Base-by-base conservation (phyloP, 2,888 invertebrate genomes). In the Fragum sueziense region DNA sequence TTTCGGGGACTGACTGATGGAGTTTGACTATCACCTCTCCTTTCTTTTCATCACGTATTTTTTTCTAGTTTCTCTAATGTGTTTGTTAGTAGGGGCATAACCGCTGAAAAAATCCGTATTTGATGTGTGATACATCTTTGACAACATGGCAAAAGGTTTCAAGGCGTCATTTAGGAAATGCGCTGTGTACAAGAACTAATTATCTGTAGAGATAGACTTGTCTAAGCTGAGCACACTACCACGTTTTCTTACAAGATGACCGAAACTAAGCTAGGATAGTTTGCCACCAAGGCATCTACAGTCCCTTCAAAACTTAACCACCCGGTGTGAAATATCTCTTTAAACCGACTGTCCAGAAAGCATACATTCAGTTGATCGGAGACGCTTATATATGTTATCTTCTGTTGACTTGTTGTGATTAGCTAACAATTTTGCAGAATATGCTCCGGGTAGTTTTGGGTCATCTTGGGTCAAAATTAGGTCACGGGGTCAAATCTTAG, bases 101-200 rank as follows among this genome's bases (percentile, higher is more conserved):
- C 80, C 62, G 80, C 82, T 9, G 76, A 61, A 69, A 77, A 86
- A 47, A 80, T 73, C n/a, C 80, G 27, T n/a, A 47, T 82, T 74
- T 22, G 73, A 68, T 65, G 65, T 77, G 52, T 84, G 80, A 57
- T 73, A 84, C 17, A 59, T 51, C 31, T 79, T 86, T 17, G 77
- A 80, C 47, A 86, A 47, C 22, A 75, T 74, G 51, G 80, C 54
- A 54, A 81, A 70, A 20, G 76, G 84, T 52, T 78, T 62, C 2
- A 84, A 61, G 41, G 74, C 74, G 77, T 86, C 79, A 27, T 74
- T 70, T 25, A 86, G 65, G 47, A 79, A 82, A 54, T 86, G 74
- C 0, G 37, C 70, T 1, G 37, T 51, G 65, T 77, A 82, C 20
- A 79, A 52, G 52, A 79, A 79, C 77, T 74, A 76, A n/a, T n/a